These are phyloP conservation scores for Anthonomus grandis DNA, from an alignment of 1,140 invertebrate species.

Conservation along the genomic window DNA sequence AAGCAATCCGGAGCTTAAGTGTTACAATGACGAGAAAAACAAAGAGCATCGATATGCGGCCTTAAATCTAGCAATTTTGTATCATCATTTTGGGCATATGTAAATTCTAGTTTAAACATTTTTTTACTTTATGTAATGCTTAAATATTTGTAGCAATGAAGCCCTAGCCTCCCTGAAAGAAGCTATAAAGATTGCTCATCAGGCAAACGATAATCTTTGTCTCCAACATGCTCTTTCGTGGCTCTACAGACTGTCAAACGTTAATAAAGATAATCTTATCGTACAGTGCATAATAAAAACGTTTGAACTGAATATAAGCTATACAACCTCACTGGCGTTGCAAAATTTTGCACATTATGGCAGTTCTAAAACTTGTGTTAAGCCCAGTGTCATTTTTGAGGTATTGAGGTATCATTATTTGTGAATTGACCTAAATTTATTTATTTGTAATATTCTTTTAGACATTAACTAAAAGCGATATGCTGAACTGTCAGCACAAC, in stretches of 20 bases:
- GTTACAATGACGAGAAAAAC: conserved; percentile 60
- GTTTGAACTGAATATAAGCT: conserved; percentile 58
- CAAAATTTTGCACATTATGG: conserved; percentile 58
- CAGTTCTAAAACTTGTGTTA: conserved; percentile 36
- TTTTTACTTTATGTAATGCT: conserved; percentile 3
- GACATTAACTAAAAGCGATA: conserved; percentile 78
- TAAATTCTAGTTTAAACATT: conserved; percentile 48
- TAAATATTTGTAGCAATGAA: conserved; percentile 58
- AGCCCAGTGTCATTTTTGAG: conserved; percentile 50
- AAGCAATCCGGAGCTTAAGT: conserved; percentile 49
- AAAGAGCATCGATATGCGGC: conserved; percentile 83
- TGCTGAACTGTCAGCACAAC: conserved; percentile 80
- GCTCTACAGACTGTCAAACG: conserved; percentile 61
- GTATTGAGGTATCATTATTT: conserved; percentile 36
- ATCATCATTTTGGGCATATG: conserved; percentile 83
- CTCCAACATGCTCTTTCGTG: conserved; percentile 82
- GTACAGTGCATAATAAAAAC: conserved; percentile 59
- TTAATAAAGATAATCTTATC: conserved; percentile 53
- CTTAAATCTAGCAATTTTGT: conserved; percentile 82
- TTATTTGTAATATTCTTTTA: conserved; percentile 52
- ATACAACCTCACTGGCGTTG: conserved; percentile 62
- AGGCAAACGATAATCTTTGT: conserved; percentile 79
- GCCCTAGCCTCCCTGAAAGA: conserved; percentile 77
- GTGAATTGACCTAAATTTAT: background rate
- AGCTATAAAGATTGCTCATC: conserved; percentile 83